phyloP scores from a whole-genome alignment of 1,140 invertebrate species.

The Pomacea maculata region DNA sequence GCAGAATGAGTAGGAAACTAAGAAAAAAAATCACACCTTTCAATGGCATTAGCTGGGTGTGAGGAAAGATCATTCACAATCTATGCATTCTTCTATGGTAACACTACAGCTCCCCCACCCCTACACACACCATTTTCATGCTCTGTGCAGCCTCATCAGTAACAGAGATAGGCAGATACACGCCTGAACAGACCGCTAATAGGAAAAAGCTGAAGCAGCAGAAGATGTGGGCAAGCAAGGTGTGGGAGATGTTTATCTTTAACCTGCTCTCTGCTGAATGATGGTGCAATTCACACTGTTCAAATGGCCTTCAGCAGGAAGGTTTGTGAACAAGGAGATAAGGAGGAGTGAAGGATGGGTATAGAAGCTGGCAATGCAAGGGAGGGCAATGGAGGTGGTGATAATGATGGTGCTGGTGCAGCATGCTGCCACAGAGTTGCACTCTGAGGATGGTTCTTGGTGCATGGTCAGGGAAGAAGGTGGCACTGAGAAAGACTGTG shows the following conservation, averaged over 20 bases:
- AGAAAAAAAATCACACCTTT: no score
- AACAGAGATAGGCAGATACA: slow-evolving; percentile 9
- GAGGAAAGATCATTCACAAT: no score
- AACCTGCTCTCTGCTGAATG: slow-evolving; percentile 22
- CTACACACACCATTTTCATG: no score
- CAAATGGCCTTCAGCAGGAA: not conserved
- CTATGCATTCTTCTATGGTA: no score
- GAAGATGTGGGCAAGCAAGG: slow-evolving; percentile 4
- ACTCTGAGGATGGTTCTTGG: no score
- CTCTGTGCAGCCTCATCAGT: no score
- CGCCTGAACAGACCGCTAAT: not conserved
- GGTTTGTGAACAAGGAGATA: not conserved
- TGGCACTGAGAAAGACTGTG: no score
- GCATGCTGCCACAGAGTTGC: not conserved
- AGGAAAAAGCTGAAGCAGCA: slow-evolving; percentile 3
- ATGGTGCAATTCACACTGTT: slow-evolving; percentile 13
- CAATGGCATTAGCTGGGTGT: no score
- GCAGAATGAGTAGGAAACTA: no score
- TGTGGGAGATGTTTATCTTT: not conserved
- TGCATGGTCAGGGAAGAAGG: no score
- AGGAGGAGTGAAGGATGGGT: not conserved
- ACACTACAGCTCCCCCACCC: no score
- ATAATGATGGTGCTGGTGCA: slow-evolving; percentile 14
- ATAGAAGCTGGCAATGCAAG: slow-evolving; percentile 2
- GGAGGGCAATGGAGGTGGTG: not conserved